Conservation (phyloP, 2,113 vertebrate species). For the Malurus elegans region DNA sequence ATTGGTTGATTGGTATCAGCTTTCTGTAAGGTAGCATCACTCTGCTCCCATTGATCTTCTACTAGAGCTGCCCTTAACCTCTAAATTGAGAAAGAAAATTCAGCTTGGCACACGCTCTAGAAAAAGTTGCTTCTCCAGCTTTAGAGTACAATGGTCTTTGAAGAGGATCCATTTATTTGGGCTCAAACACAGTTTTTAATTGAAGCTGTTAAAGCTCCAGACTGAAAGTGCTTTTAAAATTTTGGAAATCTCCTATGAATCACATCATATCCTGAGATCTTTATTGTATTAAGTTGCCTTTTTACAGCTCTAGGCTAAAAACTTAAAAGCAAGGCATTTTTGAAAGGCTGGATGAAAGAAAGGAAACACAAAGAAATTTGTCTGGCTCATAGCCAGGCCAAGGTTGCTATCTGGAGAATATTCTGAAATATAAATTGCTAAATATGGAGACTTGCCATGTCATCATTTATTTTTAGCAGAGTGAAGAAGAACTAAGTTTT, state of each 20-base stretch:
- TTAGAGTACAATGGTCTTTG: neutral
- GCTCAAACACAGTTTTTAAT: neutral
- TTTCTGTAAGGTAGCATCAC: neutral
- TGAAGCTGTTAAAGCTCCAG: neutral
- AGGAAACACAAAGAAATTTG: neutral
- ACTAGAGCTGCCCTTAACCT: neutral
- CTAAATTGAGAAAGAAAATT: neutral
- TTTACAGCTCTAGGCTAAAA: constrained; percentile 32
- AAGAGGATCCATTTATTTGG: neutral
- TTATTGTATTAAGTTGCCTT: constrained; percentile 1
- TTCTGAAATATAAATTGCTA: constrained; percentile 6
- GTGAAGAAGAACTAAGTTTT: neutral
- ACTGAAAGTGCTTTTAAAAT: constrained; percentile 16
- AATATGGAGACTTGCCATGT: neutral
- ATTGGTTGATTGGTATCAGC: neutral
- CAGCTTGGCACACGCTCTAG: neutral
- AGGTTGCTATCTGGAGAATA: constrained; percentile 8
- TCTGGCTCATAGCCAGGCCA: neutral
- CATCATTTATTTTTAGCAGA: constrained; percentile 18
- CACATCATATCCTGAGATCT: neutral
- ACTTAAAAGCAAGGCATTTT: constrained; percentile 24
- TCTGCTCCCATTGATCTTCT: neutral
- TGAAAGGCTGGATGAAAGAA: constrained; percentile 17
- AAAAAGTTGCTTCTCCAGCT: neutral
- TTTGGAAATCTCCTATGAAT: neutral